Base-by-base conservation (phyloP, 2,888 invertebrate species). In the Hypomecis atomaria region DNA sequence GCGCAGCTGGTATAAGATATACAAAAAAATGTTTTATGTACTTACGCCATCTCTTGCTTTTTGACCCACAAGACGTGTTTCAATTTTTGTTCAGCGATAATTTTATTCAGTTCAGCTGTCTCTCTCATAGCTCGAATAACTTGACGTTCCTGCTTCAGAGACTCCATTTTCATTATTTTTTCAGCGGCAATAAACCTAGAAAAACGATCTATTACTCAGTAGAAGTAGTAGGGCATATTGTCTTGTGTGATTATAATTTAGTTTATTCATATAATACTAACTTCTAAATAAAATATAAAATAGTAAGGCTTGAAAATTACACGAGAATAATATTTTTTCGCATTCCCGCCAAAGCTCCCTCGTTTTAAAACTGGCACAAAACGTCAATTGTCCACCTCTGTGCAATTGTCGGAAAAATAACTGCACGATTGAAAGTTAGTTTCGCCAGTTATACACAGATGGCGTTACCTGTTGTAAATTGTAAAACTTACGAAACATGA, bases 21-120 rank as follows among this genome's bases (percentile, higher is more conserved):
- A n/a, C n/a, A n/a, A n/a, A n/a, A n/a, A n/a, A n/a, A n/a, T n/a
- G n/a, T n/a, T n/a, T n/a, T n/a, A 23, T 23, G 23, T 60, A 84
- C 91, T 82, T 81, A 92, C 92, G 79, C 68, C 79, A 87, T 87
- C 66, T 92, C 90, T 69, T 84, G 85, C 66, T 90, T 90, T 66
- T 90, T 90, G 11, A 86, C 73, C 92, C 92, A 92, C 11, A 92
- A 71, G 4, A 93, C 77, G 76, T 92, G 90, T 60, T 94, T 94
- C 34, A 94, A 81, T 77, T 93, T 94, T 76, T 94, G 94, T 71
- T 94, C 90, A 2, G 94, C 94, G 71, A 94, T 93, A 53, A 94
- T 94, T 82, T 94, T 94, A 74, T 94, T 94, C 38, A 94, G 85
- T 78, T 94, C 94, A 4, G 94, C 94, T 45, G 94, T 93, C 79